phyloP scores from a whole-genome alignment of 2,888 invertebrate genomes.

The Epistrophe grossulariae region DNA sequence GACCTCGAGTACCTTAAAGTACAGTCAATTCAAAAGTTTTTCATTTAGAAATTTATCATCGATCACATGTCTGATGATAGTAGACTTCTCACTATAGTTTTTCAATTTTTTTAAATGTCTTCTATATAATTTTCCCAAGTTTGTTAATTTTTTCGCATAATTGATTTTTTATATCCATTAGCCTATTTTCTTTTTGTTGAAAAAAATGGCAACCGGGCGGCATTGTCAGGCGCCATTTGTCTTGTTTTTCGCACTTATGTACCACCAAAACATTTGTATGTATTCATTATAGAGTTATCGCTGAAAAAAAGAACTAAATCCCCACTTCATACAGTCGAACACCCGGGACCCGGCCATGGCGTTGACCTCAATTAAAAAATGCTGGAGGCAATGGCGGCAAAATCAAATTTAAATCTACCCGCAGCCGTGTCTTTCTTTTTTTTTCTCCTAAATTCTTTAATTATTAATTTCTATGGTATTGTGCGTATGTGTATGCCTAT shows the following conservation, averaged over 20 bases:
- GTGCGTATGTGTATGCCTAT: not conserved
- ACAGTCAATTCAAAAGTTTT: conserved; percentile 64
- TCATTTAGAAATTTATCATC: not conserved
- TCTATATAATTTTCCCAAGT: not conserved
- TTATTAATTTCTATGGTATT: not conserved
- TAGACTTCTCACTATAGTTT: not conserved
- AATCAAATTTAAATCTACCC: not conserved
- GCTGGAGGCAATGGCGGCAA: not conserved
- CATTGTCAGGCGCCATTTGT: conserved; percentile 76
- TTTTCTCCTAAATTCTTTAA: not conserved
- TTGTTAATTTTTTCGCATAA: not conserved
- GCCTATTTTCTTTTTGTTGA: not conserved
- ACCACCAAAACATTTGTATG: conserved; percentile 1
- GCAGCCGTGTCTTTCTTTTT: not conserved
- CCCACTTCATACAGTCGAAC: conserved; percentile 13
- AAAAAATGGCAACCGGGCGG: conserved; percentile 71
- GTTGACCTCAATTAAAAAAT: conserved; percentile 60
- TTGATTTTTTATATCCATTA: conserved; percentile 24
- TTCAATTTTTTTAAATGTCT: not conserved
- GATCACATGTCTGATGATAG: not conserved
- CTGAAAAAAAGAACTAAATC: not conserved
- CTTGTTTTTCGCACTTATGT: conserved; percentile 41
- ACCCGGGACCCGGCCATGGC: conserved; percentile 44
- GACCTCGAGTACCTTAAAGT: conserved; percentile 4
- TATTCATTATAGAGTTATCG: not conserved